These are phyloP conservation scores for Labrus mixtus DNA, from an alignment of 2,113 vertebrate species.

Conservation along the genomic window DNA sequence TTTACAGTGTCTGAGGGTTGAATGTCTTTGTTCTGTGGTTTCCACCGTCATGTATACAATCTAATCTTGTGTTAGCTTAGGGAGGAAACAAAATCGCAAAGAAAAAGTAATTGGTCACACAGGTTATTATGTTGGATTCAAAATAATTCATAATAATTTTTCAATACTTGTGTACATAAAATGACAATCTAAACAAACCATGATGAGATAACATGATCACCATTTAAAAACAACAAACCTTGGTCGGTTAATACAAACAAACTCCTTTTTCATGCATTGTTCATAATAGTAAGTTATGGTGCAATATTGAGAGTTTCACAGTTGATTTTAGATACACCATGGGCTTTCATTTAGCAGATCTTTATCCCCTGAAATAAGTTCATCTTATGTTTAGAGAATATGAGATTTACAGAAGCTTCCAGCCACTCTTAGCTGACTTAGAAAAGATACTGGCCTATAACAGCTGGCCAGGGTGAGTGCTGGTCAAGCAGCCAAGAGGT, in stretches of 20 bases:
- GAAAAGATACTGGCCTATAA: slow-evolving; percentile 7
- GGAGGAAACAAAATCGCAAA: neutral
- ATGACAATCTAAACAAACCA: slow-evolving; percentile 1
- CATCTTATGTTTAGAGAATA: neutral
- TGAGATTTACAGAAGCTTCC: neutral
- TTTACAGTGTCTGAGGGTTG: neutral
- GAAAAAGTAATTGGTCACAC: neutral
- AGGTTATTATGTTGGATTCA: slow-evolving; percentile 15
- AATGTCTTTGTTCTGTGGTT: slow-evolving; percentile 7
- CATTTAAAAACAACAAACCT: slow-evolving; percentile 24
- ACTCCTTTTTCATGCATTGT: slow-evolving; percentile 47
- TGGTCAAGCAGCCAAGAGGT: neutral
- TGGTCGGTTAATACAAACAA: slow-evolving; percentile 24
- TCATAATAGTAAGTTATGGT: slow-evolving; percentile 1
- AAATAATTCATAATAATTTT: slow-evolving; percentile 28
- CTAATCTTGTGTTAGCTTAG: neutral
- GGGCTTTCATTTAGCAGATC: neutral
- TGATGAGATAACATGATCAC: slow-evolving; percentile 15
- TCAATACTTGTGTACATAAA: slow-evolving; percentile 34
- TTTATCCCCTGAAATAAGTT: neutral
- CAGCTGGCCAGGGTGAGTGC: neutral
- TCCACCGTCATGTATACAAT: slow-evolving; percentile 2
- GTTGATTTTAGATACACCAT: neutral
- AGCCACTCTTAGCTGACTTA: too few species aligned
- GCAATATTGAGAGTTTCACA: neutral